Conservation (phyloP, 1,140 invertebrate genomes). For the Drosophila triauraria region DNA sequence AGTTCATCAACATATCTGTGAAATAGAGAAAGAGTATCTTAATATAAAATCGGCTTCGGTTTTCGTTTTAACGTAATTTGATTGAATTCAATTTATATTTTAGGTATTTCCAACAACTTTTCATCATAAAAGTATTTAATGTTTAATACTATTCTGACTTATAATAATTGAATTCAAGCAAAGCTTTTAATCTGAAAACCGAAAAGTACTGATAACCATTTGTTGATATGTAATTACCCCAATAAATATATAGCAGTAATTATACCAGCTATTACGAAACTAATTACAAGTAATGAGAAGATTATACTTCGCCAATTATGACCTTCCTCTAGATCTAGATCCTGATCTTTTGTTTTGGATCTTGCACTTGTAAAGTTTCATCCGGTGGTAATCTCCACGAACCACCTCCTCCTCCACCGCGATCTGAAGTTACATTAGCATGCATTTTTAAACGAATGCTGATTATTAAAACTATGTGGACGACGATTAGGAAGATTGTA, state of each 20-base stretch:
- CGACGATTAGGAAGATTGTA: neutral
- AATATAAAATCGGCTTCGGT: neutral
- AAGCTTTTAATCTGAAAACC: neutral
- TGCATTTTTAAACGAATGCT: conserved; percentile 87
- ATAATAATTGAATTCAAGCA: neutral
- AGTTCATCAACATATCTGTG: conserved; percentile 93
- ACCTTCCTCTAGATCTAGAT: conserved; percentile 88
- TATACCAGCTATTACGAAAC: conserved; percentile 93
- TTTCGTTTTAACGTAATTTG: neutral
- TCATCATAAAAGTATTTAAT: neutral
- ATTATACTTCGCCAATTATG: conserved; percentile 95
- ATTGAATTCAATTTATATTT: neutral
- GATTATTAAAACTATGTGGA: neutral
- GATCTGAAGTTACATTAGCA: conserved; percentile 92
- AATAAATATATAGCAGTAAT: conserved; percentile 94
- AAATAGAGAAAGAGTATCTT: neutral
- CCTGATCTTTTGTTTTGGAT: conserved; percentile 92
- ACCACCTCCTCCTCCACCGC: conserved; percentile 87
- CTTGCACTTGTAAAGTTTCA: conserved; percentile 94
- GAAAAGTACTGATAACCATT: neutral
- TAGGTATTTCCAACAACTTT: neutral
- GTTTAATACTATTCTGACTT: neutral
- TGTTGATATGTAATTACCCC: conserved; percentile 86
- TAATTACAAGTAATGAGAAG: conserved; percentile 93
- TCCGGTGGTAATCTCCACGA: conserved; percentile 94